Base-by-base conservation (phyloP, 1,140 invertebrate species). In the Plutomurus gul region DNA sequence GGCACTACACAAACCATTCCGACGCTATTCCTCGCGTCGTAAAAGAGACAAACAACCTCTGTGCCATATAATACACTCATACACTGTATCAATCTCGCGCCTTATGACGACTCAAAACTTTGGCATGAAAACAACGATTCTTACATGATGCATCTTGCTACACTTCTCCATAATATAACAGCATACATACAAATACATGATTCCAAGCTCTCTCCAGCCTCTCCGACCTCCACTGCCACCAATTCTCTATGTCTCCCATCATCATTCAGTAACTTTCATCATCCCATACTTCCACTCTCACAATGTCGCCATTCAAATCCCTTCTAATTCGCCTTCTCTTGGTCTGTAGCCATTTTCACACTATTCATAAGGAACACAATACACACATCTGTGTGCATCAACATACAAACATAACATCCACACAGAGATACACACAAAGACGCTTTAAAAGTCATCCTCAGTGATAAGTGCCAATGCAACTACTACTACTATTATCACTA, bases 41-140 rank as follows among this genome's bases (percentile, higher is more conserved):
- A 79, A 79, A 79, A 79, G 40, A 75, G 78, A 79, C 78, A 79
- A 79, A 79, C 78, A 79, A 79, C 73, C 56, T 33, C 20, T 22
- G 40, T 18, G 46, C 46, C 73, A 33, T 70, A 75, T 70, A 49
- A 51, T 74, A 40, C 71, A 71, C 77, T 74, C 30, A 20, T 79
- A 46, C 33, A 75, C 40, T 74, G 77, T 79, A 79, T 74, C 70
- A 78, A 72, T 49, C 70, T 20, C n/a, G 10, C 60, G 2, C n/a
- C n/a, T 47, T 72, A 78, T 78, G 76, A 78, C 76, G 46, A 78
- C 25, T 78, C 60, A 78, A 78, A 78, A 78, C 70, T 78, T 78
- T 78, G 76, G 76, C 76, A 77, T 77, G 76, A 77, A 77, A 77
- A 77, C 76, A 77, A 77, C 51, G 56, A 77, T 77, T 77, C 75